Conservation (phyloP, 2,113 vertebrate genomes). For the Bostrychus sinensis region DNA sequence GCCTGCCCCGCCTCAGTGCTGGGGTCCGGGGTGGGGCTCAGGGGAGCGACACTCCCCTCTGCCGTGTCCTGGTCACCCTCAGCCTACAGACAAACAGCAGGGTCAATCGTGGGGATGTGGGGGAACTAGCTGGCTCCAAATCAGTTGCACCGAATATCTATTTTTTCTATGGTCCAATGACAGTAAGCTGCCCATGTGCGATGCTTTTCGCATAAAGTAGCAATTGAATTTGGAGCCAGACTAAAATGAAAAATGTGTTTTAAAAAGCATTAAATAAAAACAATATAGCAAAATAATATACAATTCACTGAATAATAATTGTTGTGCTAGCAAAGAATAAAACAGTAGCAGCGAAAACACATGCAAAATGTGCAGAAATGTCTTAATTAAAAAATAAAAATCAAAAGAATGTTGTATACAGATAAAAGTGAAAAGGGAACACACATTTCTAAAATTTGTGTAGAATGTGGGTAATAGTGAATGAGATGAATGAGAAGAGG, state of each 20-base stretch:
- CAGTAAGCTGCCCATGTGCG: background rate
- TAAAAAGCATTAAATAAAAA: background rate
- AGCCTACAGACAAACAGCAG: slow-evolving; percentile 85
- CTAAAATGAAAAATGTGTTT: slow-evolving; percentile 6
- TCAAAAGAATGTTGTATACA: no score
- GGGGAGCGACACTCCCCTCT: slow-evolving; percentile 75
- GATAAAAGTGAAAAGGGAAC: no score
- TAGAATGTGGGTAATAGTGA: no score
- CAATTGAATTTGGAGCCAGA: slow-evolving; percentile 51
- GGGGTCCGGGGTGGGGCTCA: slow-evolving; percentile 68
- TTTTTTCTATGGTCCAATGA: background rate
- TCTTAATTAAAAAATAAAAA: no score
- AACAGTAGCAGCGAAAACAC: slow-evolving; percentile 7
- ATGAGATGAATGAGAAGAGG: no score
- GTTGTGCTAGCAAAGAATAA: slow-evolving; percentile 13
- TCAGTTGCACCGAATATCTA: background rate
- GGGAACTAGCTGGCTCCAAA: slow-evolving; percentile 50
- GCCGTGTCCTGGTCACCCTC: slow-evolving; percentile 84
- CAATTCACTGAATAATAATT: slow-evolving; percentile 1
- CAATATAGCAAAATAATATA: background rate
- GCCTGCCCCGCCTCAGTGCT: slow-evolving; percentile 55
- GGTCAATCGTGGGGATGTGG: slow-evolving; percentile 59
- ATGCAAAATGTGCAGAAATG: slow-evolving; percentile 12
- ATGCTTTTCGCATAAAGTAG: background rate
- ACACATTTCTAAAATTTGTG: no score